Evolutionary conservation across 2,888 invertebrate species (phyloP), one percentile per base, ranked within the genome.

Genomic region (Campoplex nolae): DNA sequence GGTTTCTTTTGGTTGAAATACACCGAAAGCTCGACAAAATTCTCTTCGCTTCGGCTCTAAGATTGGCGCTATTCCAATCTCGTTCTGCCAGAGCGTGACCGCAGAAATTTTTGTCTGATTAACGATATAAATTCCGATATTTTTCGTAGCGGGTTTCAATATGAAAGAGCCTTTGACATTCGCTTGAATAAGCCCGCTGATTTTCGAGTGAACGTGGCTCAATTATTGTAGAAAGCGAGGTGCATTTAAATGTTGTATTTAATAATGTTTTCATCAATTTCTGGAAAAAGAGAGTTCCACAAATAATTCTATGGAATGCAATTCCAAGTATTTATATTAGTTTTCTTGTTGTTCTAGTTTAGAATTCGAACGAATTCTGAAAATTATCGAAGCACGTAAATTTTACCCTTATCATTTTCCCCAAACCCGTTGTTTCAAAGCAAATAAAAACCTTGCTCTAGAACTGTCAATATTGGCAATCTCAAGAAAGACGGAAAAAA

Each of bases 41-140:
- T 71, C 74, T 70, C 74, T 58, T 65, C 73, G 58, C 83, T 68
- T 65, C 62, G 58, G 58, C 83, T 58, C 74, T 88, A 90, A 89
- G 90, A 92, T 92, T 93, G 93, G 93, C 93, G 90, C 88, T 89
- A 89, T 89, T 89, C 93, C 93, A 93, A 92, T 89, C 89, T 89
- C 90, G 89, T 89, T 84, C 88, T 90, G 91, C 91, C 92, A 78
- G 76, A 92, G 90, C 91, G 90, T 90, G 90, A 92, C 92, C 92
- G 89, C 92, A 89, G 90, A 91, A 92, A 92, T 92, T 93, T 92
- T 92, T 92, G 89, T 90, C 91, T 93, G 91, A 94, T 93, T 92
- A 92, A 92, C 92, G 91, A 92, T 92, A 93, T 92, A 90, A 91
- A 90, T 92, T 92, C 91, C 91, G 89, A 90, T 92, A 92, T 91